Conservation (phyloP, 1,140 invertebrate genomes). For the Pseudomyrmex pallidus region DNA sequence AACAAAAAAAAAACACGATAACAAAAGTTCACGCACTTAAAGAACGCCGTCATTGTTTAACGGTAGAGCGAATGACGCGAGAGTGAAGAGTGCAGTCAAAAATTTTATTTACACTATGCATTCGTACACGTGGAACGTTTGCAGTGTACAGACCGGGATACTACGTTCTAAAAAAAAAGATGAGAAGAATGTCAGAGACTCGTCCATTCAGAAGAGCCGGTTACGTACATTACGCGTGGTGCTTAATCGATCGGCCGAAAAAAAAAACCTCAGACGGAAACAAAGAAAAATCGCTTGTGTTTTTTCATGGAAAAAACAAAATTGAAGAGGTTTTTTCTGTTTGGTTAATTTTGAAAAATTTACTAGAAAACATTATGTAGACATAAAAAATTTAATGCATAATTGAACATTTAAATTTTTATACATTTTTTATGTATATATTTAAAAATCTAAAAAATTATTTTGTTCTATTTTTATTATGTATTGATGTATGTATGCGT, state of each 20-base stretch:
- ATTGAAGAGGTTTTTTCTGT: no score
- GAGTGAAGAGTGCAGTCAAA: slow-evolving; percentile 53
- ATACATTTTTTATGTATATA: no score
- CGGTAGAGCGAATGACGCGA: background rate
- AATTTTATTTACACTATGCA: slow-evolving; percentile 76
- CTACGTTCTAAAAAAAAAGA: slow-evolving; percentile 69
- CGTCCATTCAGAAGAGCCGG: slow-evolving; percentile 62
- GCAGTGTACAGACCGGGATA: slow-evolving; percentile 25
- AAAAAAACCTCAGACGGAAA: background rate
- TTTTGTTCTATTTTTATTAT: background rate
- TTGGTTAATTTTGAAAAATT: no score
- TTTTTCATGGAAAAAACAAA: background rate
- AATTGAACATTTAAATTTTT: no score
- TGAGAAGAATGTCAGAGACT: slow-evolving; percentile 54
- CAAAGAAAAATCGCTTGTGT: background rate
- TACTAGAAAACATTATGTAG: no score
- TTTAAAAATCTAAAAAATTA: slow-evolving; percentile 20
- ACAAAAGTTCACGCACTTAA: slow-evolving; percentile 38
- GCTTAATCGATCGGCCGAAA: slow-evolving; percentile 63
- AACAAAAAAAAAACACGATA: slow-evolving; percentile 35
- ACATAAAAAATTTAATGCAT: no score
- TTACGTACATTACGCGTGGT: slow-evolving; percentile 70
- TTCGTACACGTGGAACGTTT: slow-evolving; percentile 62
- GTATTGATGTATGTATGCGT: background rate
- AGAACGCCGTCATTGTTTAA: background rate